These are phyloP conservation scores for Onychorhynchus coronatus DNA, from an alignment of 2,113 vertebrate genomes.

Conservation along the genomic window DNA sequence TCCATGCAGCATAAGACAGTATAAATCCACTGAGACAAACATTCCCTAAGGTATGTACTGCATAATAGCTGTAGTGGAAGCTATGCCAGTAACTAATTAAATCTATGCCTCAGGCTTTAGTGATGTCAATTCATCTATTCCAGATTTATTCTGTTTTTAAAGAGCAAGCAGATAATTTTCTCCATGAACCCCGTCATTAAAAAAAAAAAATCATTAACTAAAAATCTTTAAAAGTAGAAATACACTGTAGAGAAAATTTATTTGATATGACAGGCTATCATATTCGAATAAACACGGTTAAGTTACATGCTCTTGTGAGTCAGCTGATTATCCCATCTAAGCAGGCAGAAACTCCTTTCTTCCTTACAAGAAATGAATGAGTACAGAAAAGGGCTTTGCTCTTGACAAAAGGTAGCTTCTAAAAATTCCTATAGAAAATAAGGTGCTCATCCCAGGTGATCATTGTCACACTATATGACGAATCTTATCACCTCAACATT, in stretches of 20 bases:
- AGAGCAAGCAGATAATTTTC: neutral
- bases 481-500: neutral
- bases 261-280: neutral
- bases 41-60: neutral
- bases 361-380: neutral
- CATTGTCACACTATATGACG: rapidly evolving
- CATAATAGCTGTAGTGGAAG: neutral
- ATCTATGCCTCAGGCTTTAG: conserved; percentile 8
- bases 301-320: neutral
- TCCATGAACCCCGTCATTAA: neutral
- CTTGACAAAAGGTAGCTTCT: neutral
- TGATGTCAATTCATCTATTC: neutral
- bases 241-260: neutral
- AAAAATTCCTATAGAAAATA: neutral
- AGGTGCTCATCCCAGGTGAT: neutral
- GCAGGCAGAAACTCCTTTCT: neutral
- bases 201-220: neutral
- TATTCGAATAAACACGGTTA: neutral
- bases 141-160: conserved; percentile 1
- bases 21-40: conserved; percentile 14
- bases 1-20: neutral
- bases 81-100: conserved; percentile 44
- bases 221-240: neutral
- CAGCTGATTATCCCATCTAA: neutral
- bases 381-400: neutral